A percentile compares a stretch with the other conserved stretches of the same genome.
These are phyloP conservation scores for Steatornis caripensis DNA, from an alignment of 2,113 vertebrate species.

Conservation along the genomic window DNA sequence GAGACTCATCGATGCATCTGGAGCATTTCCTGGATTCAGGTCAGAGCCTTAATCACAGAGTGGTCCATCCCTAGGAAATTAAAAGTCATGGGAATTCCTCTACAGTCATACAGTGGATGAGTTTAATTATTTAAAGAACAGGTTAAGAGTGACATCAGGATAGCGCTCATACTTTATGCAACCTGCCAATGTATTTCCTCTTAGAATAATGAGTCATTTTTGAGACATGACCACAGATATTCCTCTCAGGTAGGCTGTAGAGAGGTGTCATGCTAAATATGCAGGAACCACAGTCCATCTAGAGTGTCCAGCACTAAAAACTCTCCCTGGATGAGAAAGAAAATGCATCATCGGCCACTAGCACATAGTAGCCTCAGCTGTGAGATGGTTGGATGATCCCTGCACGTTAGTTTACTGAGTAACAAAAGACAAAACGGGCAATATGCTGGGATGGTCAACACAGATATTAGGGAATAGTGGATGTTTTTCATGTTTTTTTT, in stretches of 20 bases:
- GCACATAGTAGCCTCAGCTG: background rate
- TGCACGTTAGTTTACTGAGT: background rate
- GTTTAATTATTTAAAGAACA: background rate
- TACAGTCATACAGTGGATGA: background rate
- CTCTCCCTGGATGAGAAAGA: background rate
- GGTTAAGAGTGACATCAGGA: background rate
- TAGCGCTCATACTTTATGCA: background rate
- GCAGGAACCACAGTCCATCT: background rate
- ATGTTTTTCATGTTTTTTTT: background rate
- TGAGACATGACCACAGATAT: background rate
- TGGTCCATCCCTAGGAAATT: background rate
- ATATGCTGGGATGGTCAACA: background rate
- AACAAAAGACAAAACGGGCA: background rate
- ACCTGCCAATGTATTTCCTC: background rate
- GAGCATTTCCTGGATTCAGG: background rate
- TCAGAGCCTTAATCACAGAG: background rate
- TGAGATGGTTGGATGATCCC: background rate
- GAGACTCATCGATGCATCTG: background rate
- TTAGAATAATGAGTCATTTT: background rate
- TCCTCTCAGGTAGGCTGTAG: background rate
- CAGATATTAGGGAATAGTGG: background rate
- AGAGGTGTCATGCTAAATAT: background rate
- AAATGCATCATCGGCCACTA: background rate
- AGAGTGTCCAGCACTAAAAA: background rate
- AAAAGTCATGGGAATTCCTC: background rate